Evolutionary conservation across 2,797 vertebrate genomes (phyloP), one percentile per base, ranked within the genome.

Genomic region (Clarias pachynema): DNA sequence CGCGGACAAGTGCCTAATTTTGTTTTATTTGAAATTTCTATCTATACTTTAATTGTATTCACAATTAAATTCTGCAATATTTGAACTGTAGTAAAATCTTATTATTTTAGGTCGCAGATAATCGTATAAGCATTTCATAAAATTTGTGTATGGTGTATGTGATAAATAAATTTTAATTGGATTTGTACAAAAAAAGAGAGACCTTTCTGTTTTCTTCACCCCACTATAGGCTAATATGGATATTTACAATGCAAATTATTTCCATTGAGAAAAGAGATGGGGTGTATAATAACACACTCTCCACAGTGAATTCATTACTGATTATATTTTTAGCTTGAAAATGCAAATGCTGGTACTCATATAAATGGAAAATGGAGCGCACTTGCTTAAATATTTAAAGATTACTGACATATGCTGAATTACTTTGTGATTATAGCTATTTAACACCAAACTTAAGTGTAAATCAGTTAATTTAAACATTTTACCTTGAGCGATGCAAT

Each of bases 291-390:
- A 49, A 74, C 40, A 18, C 22, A 10, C 63, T 69, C n/a, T 60
- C n/a, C 49, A 73, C 9, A 66, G 40, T 59, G 72, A 78, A 69
- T 81, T 78, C 44, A 74, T 77, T 65, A 57, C n/a, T n/a, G 18
- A 24, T 10, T 72, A 31, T 44, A 81, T 82, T 84, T 84, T 22
- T 5, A 57, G 66, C 53, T 44, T 40, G 34, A 63, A 59, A 40
- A 44, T 79, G 15, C 44, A 79, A 73, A 65, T 34, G 7, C 72
- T 34, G 22, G 2, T 40, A 31, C 24, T 56, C 26, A 29, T 56
- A 18, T 56, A 29, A 29, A 78, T 79, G 16, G 31, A 60, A 7
- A 63, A 66, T 49, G 22, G 40, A n/a, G 4, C 5, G 34, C 31
- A 37, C 26, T 8, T 37, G 68, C 0, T 29, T 7, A 3, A 26